Conservation (phyloP, 2,113 vertebrate species). For the Piaya cayana region DNA sequence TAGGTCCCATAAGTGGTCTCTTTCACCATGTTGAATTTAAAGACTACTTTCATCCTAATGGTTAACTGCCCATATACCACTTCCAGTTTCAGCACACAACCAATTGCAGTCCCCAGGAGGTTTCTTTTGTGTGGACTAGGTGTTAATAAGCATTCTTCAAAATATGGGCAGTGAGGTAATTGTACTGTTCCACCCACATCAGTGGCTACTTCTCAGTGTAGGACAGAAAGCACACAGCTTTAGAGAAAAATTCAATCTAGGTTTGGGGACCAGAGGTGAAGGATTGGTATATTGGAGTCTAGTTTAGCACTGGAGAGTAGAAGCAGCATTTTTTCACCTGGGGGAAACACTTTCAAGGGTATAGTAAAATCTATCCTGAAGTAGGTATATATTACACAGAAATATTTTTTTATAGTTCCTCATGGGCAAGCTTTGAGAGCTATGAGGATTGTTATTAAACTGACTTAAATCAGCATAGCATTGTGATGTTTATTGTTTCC, state of each 20-base stretch:
- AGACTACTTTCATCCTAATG: not conserved
- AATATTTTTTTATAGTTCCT: not conserved
- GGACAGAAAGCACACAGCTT: not conserved
- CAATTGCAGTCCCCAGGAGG: not conserved
- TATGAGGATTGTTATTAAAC: not conserved
- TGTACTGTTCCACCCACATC: not conserved
- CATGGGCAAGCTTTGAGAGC: not conserved
- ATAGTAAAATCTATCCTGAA: not conserved
- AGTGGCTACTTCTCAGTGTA: not conserved
- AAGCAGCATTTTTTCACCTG: not conserved
- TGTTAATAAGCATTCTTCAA: not conserved
- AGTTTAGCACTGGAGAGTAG: not conserved
- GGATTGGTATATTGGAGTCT: not conserved
- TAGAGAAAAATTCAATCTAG: not conserved
- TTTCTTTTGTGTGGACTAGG: not conserved
- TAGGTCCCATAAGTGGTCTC: not conserved
- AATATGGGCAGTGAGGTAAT: not conserved
- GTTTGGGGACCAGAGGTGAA: not conserved
- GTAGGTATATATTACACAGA: not conserved
- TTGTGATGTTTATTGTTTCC: not conserved
- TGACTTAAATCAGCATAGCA: rapidly evolving
- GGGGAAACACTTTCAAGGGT: not conserved
- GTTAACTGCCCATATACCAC: not conserved
- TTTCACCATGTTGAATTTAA: not conserved
- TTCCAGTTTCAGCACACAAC: not conserved